phyloP scores from a whole-genome alignment of 2,113 vertebrate species.

The Gobiocypris rarus region DNA sequence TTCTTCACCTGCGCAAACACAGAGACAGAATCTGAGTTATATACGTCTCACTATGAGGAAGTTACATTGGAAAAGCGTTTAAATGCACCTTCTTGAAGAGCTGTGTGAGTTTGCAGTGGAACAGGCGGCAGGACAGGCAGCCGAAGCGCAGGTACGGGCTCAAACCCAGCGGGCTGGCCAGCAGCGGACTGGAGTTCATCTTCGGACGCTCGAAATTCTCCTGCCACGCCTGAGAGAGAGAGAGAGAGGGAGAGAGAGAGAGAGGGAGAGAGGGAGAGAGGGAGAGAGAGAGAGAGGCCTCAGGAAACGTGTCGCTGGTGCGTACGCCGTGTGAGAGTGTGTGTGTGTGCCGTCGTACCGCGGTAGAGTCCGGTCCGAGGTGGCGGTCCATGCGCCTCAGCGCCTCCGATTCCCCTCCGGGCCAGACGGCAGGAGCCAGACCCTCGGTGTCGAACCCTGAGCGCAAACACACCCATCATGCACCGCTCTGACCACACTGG shows the following conservation, averaged over 20 bases:
- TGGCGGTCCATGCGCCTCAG: conserved; percentile 61
- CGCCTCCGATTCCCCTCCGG: conserved; percentile 66
- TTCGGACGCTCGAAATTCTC: conserved; percentile 60
- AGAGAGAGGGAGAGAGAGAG: too few species aligned
- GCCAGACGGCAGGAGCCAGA: conserved; percentile 64
- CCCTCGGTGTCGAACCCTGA: conserved; percentile 67
- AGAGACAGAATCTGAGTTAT: too few species aligned
- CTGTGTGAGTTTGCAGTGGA: conserved; percentile 63
- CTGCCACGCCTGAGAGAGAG: conserved; percentile 55
- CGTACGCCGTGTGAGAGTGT: too few species aligned
- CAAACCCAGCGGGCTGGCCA: conserved; percentile 61
- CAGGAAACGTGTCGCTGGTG: too few species aligned
- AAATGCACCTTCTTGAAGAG: conserved; percentile 63
- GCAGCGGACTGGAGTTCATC: conserved; percentile 59
- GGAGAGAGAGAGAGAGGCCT: too few species aligned
- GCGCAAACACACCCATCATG: conserved; percentile 9
- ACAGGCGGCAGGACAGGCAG: conserved; percentile 65
- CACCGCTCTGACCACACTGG: not conserved
- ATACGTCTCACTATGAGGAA: too few species aligned
- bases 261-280: too few species aligned
- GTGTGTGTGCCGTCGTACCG: conserved; percentile 18
- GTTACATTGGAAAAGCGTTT: too few species aligned
- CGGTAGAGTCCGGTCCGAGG: conserved; percentile 43
- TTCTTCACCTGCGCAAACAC: not conserved
- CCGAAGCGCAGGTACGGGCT: conserved; percentile 67